These are phyloP conservation scores for Choreutis nemorana DNA, from an alignment of 2,888 invertebrate genomes.

Conservation along the genomic window DNA sequence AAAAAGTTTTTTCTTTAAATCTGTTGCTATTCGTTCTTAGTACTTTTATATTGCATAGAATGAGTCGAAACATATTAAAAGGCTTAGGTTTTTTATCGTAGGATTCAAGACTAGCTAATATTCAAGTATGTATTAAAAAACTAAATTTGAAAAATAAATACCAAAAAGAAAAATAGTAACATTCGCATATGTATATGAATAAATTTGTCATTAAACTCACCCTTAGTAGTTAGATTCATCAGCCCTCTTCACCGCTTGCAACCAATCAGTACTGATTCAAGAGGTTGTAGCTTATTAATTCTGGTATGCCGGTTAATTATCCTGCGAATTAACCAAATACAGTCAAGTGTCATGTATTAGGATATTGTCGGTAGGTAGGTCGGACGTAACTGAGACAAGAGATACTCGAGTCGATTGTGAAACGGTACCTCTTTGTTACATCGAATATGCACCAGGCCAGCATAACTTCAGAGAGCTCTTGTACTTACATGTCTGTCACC, in stretches of 20 bases:
- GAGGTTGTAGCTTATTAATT: slow-evolving; percentile 53
- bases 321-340: slow-evolving; percentile 58
- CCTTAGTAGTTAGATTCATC: slow-evolving; percentile 63
- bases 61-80: slow-evolving; percentile 10
- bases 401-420: slow-evolving; percentile 31
- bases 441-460: slow-evolving; percentile 39
- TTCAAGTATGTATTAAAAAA: slow-evolving; percentile 3
- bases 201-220: slow-evolving; percentile 25
- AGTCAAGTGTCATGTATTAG: slow-evolving; percentile 50
- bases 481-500: too few relatives aligned
- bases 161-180: too few relatives aligned
- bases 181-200: too few relatives aligned
- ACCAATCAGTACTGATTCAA: slow-evolving; percentile 52
- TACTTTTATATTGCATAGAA: too few relatives aligned
- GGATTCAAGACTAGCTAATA: slow-evolving; percentile 1
- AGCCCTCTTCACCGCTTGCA: slow-evolving; percentile 49
- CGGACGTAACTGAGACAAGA: slow-evolving; percentile 35
- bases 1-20: too few relatives aligned
- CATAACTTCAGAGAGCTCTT: slow-evolving; percentile 26
- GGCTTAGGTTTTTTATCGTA: slow-evolving; percentile 3
- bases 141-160: too few relatives aligned
- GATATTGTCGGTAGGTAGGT: slow-evolving; percentile 17
- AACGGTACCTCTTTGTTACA: slow-evolving; percentile 53
- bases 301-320: slow-evolving; percentile 57
- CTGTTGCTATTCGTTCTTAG: too few relatives aligned